These are phyloP conservation scores for Stegodyphus dumicola DNA, from an alignment of 1,140 invertebrate genomes.

Conservation along the genomic window DNA sequence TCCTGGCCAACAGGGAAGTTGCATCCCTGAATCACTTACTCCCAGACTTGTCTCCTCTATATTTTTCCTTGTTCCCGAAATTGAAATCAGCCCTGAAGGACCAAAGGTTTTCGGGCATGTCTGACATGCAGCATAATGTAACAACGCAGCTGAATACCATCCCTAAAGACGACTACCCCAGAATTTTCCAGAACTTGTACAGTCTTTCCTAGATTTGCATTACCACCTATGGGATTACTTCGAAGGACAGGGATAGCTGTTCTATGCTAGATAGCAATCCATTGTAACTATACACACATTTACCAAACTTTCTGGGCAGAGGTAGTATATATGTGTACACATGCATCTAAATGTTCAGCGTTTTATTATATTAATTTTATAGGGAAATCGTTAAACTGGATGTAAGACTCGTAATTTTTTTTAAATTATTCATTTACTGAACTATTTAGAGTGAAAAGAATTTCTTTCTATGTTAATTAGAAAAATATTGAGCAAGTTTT, in stretches of 20 bases:
- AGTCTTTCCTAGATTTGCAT: not conserved
- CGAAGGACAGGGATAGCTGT: not conserved
- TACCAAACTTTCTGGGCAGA: not conserved
- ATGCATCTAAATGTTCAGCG: no score
- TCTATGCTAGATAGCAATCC: not conserved
- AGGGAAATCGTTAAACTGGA: no score
- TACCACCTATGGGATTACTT: not conserved
- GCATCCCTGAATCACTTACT: not conserved
- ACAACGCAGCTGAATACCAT: not conserved
- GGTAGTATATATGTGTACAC: not conserved
- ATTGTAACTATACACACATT: not conserved
- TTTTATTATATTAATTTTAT: no score
- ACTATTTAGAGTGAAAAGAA: no score
- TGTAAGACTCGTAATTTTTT: no score
- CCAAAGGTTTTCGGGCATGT: not conserved
- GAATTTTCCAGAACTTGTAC: not conserved
- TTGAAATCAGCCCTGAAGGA: not conserved
- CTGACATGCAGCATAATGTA: not conserved
- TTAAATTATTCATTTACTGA: no score
- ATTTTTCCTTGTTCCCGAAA: not conserved
- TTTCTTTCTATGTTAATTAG: no score
- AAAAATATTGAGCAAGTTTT: no score
- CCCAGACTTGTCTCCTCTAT: not conserved
- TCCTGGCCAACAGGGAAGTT: not conserved
- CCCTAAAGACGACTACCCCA: not conserved